phyloP scores from a whole-genome alignment of 2,888 invertebrate genomes.

The Endotricha flammealis region DNA sequence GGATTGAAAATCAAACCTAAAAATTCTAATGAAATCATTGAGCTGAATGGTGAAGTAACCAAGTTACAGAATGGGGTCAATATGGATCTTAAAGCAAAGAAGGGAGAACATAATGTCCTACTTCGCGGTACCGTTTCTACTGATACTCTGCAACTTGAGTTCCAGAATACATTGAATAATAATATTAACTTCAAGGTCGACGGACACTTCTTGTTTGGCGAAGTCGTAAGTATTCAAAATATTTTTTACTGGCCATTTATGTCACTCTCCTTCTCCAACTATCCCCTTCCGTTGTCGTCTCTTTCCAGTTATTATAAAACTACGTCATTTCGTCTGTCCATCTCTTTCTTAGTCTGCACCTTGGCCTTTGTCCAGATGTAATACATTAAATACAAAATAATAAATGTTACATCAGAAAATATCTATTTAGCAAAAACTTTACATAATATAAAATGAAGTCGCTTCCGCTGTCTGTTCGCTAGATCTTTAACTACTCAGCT shows the following conservation, averaged over 20 bases:
- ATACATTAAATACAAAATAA: no score
- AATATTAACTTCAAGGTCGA: conserved; percentile 79
- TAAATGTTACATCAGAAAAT: no score
- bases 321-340: no score
- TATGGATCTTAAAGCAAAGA: conserved; percentile 70
- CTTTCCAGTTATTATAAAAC: not conserved
- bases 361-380: no score
- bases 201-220: conserved; percentile 68
- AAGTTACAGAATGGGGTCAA: conserved; percentile 44
- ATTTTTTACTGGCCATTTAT: not conserved
- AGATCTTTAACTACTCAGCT: no score
- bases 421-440: no score
- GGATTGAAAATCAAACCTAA: conserved; percentile 69
- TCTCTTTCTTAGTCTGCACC: no score
- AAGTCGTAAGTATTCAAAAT: conserved; percentile 43
- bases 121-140: conserved; percentile 63
- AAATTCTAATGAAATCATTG: conserved; percentile 51
- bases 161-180: conserved; percentile 79
- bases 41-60: conserved; percentile 69
- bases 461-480: no score
- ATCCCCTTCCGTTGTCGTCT: no score
- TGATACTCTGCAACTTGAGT: conserved; percentile 62
- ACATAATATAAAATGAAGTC: no score
- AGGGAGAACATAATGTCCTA: conserved; percentile 67
- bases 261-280: no score